A percentile compares a stretch with the other conserved stretches of the same genome.
Evolutionary conservation across 2,888 invertebrate genomes (phyloP).

Genomic region (Melangyna quadrimaculata): DNA sequence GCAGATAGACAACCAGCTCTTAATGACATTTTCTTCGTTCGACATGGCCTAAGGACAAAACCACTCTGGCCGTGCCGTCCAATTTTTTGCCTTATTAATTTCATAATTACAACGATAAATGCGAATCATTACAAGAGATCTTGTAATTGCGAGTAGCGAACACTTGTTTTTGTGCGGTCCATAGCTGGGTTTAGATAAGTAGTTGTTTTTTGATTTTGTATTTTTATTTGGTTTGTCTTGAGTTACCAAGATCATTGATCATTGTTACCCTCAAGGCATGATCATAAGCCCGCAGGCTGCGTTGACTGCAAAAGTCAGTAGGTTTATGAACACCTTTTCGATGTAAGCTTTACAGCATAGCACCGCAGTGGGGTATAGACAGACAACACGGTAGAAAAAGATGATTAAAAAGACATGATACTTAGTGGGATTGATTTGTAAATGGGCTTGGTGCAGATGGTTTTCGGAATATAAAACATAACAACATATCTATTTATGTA

Average conservation of each 20-base stretch:
- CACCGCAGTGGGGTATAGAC: background rate
- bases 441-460: slow-evolving; percentile 20
- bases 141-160: slow-evolving; percentile 67
- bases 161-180: slow-evolving; percentile 59
- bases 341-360: slow-evolving; percentile 14
- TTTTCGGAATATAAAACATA: background rate
- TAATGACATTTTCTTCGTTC: slow-evolving; percentile 58
- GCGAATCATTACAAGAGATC: slow-evolving; percentile 71
- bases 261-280: slow-evolving; percentile 54
- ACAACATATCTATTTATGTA: too few relatives aligned
- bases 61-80: slow-evolving; percentile 43
- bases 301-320: slow-evolving; percentile 57
- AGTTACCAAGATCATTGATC: slow-evolving; percentile 63
- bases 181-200: slow-evolving; percentile 21
- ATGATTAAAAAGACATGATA: slow-evolving; percentile 42
- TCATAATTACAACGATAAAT: slow-evolving; percentile 72
- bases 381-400: slow-evolving; percentile 2
- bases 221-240: slow-evolving; percentile 11
- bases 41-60: slow-evolving; percentile 38
- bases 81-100: slow-evolving; percentile 67
- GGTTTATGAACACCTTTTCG: slow-evolving; percentile 49
- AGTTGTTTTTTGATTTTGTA: background rate
- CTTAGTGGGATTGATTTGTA: slow-evolving; percentile 51
- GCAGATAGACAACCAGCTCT: slow-evolving; percentile 50
- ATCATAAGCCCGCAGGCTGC: slow-evolving; percentile 50